Evolutionary conservation across 1,140 invertebrate genomes (phyloP), one percentile per base, ranked within the genome.

Genomic region (Cyphomyrmex costatus): DNA sequence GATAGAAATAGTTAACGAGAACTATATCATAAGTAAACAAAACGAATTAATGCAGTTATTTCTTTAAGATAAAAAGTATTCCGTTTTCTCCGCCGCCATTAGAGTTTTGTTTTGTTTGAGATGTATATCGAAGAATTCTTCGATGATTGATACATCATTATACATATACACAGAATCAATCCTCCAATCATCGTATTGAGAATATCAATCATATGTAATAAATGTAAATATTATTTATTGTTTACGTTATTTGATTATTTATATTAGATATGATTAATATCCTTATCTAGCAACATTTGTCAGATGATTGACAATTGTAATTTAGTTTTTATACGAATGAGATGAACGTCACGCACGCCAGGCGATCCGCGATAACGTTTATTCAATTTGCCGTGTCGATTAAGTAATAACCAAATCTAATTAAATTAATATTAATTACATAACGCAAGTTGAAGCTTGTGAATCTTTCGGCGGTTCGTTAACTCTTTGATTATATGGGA

Each of bases 371-470:
- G 30, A 79, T 51, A 19, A 33, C 27, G 27, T 12, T 80, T 68
- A 80, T 56, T 21, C 56, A 30, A 78, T 78, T 77, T 36, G 21
- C 21, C 27, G 46, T 21, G 49, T 30, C 21, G 53, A 70, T 58
- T 53, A 56, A 70, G 33, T 70, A 56, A 70, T 10, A 60, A 77
- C 58, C 42, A 61, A 80, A 14, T 70, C 16, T 0, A 63, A 65
- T 78, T 42, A 21, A 78, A 78, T 78, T 70, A 56, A 80, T 80
- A 27, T 42, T 33, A 70, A 51, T 70, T 79, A 56, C 49, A n/a
- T 14, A 12, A 56, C 24, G n/a, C 12, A 19, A 53, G n/a, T 5
- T 10, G 14, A 53, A 36, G 24, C 51, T 24, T 14, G 12, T 14
- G 51, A 7, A 19, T 33, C n/a, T 68, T 42, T 24, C 30, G 49